Evolutionary conservation across 2,888 invertebrate genomes (phyloP), one percentile per base, ranked within the genome.

Genomic region (Portevinia maculata): DNA sequence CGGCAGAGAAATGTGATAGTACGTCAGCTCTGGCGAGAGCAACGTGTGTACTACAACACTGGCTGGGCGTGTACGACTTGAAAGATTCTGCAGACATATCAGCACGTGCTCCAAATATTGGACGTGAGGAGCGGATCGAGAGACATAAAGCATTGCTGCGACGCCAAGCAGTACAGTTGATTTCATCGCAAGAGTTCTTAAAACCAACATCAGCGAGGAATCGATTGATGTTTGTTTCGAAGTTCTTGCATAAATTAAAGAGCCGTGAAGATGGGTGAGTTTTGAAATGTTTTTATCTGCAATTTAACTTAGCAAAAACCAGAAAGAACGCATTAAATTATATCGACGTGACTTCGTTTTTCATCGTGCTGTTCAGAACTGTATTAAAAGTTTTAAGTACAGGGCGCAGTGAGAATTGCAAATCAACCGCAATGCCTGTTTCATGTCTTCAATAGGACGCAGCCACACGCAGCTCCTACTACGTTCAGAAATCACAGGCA

Each of bases 61-160:
- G 91, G 90, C 37, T 90, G 46, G 84, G 86, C 3, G 78, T 86
- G n/a, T 85, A 84, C 37, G 86, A 86, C 39, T 75, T 86, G 37
- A 84, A 86, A 48, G 73, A 71, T 44, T 60, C 59, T 0, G 39
- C 28, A 32, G 50, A 76, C 39, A 62, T 69, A 44, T 81, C 84
- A 30, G 79, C 81, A 30, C 84, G 78, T 0, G 53, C 86, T 44
- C 70, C 84, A 1, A 85, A 86, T 62, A 85, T 86, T 32, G 86
- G 86, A 0, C 88, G 91, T 3, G 91, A 91, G 79, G 88, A 90
- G 79, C 88, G 90, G 39, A 90, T 91, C 84, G 88, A 88, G 7
- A 84, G 88, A 30, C 88, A 89, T 30, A 90, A 89, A 55, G 87
- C 87, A 11, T 73, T 88, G 50, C 75, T 91, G 46, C 87, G 89